phyloP scores from a whole-genome alignment of 2,888 invertebrate species.

The Hoplodrina ambigua region DNA sequence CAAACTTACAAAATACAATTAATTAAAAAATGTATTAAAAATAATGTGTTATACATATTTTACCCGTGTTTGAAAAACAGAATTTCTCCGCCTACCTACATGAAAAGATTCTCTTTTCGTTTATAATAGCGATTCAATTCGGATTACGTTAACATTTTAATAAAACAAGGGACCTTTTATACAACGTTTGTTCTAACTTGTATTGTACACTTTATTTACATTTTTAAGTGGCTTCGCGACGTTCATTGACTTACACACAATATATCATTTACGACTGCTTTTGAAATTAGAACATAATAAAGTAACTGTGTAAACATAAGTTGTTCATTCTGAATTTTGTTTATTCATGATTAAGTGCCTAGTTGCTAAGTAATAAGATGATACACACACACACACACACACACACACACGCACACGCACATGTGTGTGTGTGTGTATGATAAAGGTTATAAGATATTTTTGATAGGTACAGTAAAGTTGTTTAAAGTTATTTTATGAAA shows the following conservation, averaged over 20 bases:
- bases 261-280: slow-evolving; percentile 7
- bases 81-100: not conserved
- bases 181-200: slow-evolving; percentile 4
- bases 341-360: not conserved
- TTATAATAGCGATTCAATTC: not conserved
- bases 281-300: not conserved
- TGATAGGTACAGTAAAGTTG: too few species aligned
- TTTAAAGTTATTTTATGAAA: too few species aligned
- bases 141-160: slow-evolving; percentile 2
- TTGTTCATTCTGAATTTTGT: not conserved
- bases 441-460: not conserved
- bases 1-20: too few species aligned
- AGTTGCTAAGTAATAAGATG: not conserved
- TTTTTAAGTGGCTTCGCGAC: not conserved
- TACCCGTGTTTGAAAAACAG: not conserved
- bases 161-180: slow-evolving; percentile 8
- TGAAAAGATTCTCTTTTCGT: not conserved
- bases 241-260: slow-evolving; percentile 2
- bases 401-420: too few species aligned
- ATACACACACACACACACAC: too few species aligned
- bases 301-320: slow-evolving; percentile 10
- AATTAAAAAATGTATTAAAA: too few species aligned
- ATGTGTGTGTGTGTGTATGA: too few species aligned
- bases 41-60: not conserved
- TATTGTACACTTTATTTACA: not conserved